A percentile compares a stretch with the other conserved stretches of the same genome.
Evolutionary conservation across 2,113 vertebrate species (phyloP).

Genomic region (Aptenodytes forsteri): DNA sequence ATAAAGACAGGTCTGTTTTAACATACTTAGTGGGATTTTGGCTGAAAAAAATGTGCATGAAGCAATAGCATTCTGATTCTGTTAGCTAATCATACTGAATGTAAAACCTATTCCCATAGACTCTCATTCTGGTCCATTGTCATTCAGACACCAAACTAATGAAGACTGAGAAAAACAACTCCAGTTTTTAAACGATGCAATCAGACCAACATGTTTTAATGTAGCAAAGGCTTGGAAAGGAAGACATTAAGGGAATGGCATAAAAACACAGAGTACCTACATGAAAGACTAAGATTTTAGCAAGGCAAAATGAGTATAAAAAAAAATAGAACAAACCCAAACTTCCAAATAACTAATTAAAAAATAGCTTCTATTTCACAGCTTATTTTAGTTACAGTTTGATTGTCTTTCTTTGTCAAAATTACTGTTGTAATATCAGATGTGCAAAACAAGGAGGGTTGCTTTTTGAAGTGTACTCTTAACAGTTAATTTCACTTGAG

Average conservation of each 20-base stretch:
- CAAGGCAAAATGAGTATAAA: background rate
- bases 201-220: background rate
- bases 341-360: background rate
- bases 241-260: background rate
- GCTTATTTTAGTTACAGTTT: background rate
- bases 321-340: background rate
- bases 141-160: background rate
- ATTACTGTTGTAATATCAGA: slow-evolving; percentile 14
- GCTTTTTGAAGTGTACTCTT: slow-evolving; percentile 35
- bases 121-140: background rate
- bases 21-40: background rate
- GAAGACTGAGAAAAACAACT: background rate
- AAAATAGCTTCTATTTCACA: background rate
- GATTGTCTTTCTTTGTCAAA: slow-evolving; percentile 34
- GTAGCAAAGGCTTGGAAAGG: background rate
- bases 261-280: background rate
- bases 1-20: background rate
- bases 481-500: slow-evolving; percentile 60
- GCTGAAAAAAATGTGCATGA: background rate
- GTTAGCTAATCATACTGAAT: background rate
- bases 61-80: background rate
- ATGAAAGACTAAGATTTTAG: background rate
- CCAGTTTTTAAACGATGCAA: background rate
- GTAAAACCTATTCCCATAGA: background rate
- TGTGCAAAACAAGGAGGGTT: background rate